Conservation (phyloP, 2,888 invertebrate species). For the Tetanocera ferruginea region DNA sequence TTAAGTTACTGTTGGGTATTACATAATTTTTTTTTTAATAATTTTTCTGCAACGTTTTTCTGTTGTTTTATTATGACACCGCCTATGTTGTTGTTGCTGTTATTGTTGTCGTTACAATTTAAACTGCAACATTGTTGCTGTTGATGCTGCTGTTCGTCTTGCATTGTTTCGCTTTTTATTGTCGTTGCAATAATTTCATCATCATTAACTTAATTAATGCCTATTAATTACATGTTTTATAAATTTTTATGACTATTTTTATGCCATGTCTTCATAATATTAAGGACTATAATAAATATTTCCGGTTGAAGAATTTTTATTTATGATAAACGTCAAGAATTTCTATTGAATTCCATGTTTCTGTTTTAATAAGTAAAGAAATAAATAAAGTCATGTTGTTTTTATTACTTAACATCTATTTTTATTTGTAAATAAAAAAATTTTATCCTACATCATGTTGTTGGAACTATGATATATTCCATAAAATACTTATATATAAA, state of each 20-base stretch:
- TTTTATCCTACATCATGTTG: too few species aligned
- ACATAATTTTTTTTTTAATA: constrained; percentile 7
- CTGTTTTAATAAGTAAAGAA: too few species aligned
- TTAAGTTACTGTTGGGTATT: not conserved
- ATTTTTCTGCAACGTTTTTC: not conserved
- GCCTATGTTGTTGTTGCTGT: not conserved
- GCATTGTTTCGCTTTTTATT: not conserved
- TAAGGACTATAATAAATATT: too few species aligned
- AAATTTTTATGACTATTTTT: not conserved
- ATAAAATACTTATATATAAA: too few species aligned
- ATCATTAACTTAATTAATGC: constrained; percentile 7
- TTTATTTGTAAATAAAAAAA: too few species aligned
- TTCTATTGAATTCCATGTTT: too few species aligned
- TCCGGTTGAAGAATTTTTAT: not conserved
- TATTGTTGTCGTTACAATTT: constrained; percentile 8
- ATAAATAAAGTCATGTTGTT: too few species aligned
- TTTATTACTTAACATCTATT: too few species aligned
- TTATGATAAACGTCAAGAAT: not conserved
- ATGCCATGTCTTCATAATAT: too few species aligned
- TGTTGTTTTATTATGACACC: not conserved
- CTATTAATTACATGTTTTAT: not conserved
- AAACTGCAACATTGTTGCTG: constrained; percentile 6
- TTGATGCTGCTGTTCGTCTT: not conserved
- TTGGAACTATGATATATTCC: too few species aligned
- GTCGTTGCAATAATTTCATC: not conserved